A percentile compares a stretch with the other conserved stretches of the same genome.
Conservation (phyloP, 2,888 invertebrate genomes). For the Microctonus hyperodae region DNA sequence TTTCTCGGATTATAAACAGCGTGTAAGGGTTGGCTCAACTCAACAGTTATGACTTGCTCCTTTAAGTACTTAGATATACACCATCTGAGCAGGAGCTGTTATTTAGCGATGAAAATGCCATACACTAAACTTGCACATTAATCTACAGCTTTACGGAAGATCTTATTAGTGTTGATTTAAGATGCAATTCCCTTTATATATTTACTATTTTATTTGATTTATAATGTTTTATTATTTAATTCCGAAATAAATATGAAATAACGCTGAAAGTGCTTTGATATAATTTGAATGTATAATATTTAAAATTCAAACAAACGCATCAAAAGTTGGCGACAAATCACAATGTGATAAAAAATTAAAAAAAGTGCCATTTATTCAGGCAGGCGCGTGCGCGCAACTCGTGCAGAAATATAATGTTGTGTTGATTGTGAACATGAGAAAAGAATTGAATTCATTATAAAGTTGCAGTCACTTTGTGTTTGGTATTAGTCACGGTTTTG, state of each 20-base stretch:
- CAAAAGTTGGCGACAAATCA: background rate
- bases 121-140: slow-evolving; percentile 27
- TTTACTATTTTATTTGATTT: background rate
- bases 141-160: slow-evolving; percentile 25
- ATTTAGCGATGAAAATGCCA: slow-evolving; percentile 39
- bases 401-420: background rate
- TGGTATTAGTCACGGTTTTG: slow-evolving; percentile 11
- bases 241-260: background rate
- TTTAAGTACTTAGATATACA: slow-evolving; percentile 40
- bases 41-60: slow-evolving; percentile 36
- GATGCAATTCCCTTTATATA: background rate
- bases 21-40: slow-evolving; percentile 46
- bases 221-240: background rate
- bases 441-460: background rate
- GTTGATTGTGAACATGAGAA: slow-evolving; percentile 4
- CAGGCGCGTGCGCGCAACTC: slow-evolving; percentile 22
- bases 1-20: slow-evolving; percentile 46
- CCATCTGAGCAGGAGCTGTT: slow-evolving; percentile 45
- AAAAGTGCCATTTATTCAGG: slow-evolving; percentile 34
- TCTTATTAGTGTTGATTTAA: slow-evolving; percentile 38
- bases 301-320: slow-evolving; percentile 7
- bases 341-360: too few species aligned
- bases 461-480: background rate
- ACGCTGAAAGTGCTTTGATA: background rate
- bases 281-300: background rate